These are phyloP conservation scores for Nemoura dubitans DNA, from an alignment of 2,888 invertebrate species.

Conservation along the genomic window DNA sequence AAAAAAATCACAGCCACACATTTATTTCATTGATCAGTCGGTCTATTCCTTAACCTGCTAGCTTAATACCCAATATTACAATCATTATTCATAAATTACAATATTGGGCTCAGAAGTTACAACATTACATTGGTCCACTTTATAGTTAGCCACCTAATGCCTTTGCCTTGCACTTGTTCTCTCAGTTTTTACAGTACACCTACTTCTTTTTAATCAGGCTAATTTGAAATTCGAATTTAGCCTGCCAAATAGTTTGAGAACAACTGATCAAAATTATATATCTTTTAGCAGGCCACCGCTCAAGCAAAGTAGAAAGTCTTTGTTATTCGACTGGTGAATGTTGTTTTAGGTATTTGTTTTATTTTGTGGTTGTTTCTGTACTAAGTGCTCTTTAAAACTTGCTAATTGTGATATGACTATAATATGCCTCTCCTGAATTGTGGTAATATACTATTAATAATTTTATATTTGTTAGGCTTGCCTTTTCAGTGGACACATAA, in stretches of 20 bases:
- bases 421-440: not conserved
- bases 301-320: not conserved
- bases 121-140: too few species aligned
- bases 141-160: not conserved
- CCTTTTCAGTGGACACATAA: not conserved
- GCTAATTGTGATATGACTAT: not conserved
- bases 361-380: too few species aligned
- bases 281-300: not conserved
- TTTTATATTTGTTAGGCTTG: not conserved
- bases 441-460: too few species aligned
- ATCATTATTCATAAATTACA: too few species aligned
- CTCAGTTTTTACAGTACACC: slow-evolving; percentile 28
- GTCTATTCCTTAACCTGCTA: too few species aligned
- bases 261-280: slow-evolving; percentile 54
- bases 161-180: slow-evolving; percentile 7
- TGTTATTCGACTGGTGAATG: too few species aligned
- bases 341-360: too few species aligned
- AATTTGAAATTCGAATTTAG: slow-evolving; percentile 39
- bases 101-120: too few species aligned
- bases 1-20: too few species aligned
- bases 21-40: too few species aligned
- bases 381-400: not conserved
- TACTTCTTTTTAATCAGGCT: slow-evolving; percentile 46
- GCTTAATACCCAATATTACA: too few species aligned
- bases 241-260: slow-evolving; percentile 55